Percentiles rank a stretch among this genome's conserved stretches.
Conservation (phyloP, 1,140 invertebrate species). For the Pogonus chalceus region DNA sequence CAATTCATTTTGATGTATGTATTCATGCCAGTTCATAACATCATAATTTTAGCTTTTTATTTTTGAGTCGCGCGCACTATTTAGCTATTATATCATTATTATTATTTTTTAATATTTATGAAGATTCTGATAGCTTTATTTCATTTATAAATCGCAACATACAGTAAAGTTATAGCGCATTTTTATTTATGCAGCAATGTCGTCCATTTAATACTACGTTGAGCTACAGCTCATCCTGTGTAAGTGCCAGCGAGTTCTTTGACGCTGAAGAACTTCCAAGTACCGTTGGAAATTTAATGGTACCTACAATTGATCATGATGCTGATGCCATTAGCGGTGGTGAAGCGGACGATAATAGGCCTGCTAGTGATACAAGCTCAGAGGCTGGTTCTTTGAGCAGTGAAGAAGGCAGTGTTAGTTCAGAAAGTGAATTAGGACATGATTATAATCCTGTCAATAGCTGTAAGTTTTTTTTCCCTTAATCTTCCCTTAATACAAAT, state of each 20-base stretch:
- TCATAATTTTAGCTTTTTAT: too few species aligned
- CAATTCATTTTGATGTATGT: conserved; percentile 7
- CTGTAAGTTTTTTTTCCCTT: conserved; percentile 11
- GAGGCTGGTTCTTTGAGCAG: conserved; percentile 52
- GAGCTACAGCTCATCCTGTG: conserved; percentile 63
- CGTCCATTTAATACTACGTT: conserved; percentile 49
- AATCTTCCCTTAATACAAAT: too few species aligned
- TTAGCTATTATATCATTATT: background rate
- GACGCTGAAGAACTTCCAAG: conserved; percentile 62
- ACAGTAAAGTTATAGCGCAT: too few species aligned
- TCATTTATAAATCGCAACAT: too few species aligned
- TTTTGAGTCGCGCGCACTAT: background rate
- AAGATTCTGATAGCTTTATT: too few species aligned
- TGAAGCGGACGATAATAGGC: background rate
- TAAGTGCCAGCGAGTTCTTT: conserved; percentile 77
- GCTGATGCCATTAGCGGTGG: background rate
- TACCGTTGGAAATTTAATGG: background rate
- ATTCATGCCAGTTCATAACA: too few species aligned
- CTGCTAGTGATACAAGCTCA: conserved; percentile 48
- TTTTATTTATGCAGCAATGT: conserved; percentile 31
- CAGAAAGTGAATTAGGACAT: conserved; percentile 51
- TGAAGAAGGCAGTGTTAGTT: conserved; percentile 59
- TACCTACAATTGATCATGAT: too few species aligned
- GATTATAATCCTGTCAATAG: conserved; percentile 36
- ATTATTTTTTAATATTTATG: background rate